Base-by-base conservation (phyloP, 2,888 invertebrate genomes). In the Agrypnus murinus region DNA sequence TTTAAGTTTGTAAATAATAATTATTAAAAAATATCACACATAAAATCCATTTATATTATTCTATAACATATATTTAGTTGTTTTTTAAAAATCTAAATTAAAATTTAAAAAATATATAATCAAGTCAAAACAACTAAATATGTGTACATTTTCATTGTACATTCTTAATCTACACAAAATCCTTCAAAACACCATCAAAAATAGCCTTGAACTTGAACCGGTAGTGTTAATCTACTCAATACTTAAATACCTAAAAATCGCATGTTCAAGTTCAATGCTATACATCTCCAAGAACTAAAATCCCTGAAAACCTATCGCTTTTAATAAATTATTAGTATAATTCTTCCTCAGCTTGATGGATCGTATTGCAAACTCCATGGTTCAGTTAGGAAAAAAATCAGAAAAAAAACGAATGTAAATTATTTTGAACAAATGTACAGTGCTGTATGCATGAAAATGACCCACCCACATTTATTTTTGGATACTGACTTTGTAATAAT, bases 371-470 rank as follows among this genome's bases (percentile, higher is more conserved):
- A 79, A 78, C 82, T 77, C 79, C 78, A 80, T 77, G 32, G 77
- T 78, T 77, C 55, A 55, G 17, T 15, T 55, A 55, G 55, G 32
- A 36, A 15, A 32, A 25, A 25, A 25, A n/a, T n/a, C n/a, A 76
- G 75, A 73, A 73, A 72, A 62, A 69, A 63, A 60, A 53, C 31
- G 15, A 65, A 65, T 55, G 55, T 45, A 55, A 57, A 48, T 17
- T 10, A 9, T 12, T 12, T 50, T 19, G 32, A 50, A 31, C 19
- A 75, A 75, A 72, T 75, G 77, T 74, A 77, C 74, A 72, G 74
- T 74, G 79, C 79, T 79, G 80, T 82, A 77, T 81, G 82, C 82
- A 83, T 83, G 82, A 78, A 74, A 68, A 68, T 67, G 58, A 71
- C 72, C 71, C 72, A 74, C 74, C 75, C 78, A 77, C 77, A 75